Evolutionary conservation across 2,797 vertebrate species (phyloP), one percentile per base, ranked within the genome.

Genomic region (Dipus sagitta): DNA sequence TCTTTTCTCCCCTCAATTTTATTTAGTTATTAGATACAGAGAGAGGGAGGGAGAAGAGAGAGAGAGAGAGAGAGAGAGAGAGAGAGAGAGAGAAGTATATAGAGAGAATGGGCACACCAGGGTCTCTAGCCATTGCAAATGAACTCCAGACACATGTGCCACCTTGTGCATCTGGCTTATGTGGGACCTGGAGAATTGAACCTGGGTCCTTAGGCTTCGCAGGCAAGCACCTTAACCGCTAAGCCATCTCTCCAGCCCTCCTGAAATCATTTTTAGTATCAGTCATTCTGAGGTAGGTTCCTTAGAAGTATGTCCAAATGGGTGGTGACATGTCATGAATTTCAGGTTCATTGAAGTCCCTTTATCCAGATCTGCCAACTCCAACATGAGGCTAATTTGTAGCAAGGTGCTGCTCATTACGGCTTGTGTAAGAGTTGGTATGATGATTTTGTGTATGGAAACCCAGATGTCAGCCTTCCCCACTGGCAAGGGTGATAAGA

Each of bases 281-380:
- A 62, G 30, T 14, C 20, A 11, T 23, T 54, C 68, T 72, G 34
- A 82, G 21, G 1, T 71, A 74, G 34, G 34, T 81, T 95, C 42
- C 78, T 14, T 92, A 86, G 80, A 68, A 76, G n/a, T 90, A 20
- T 38, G 60, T 34, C 62, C 68, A 87, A 47, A 90, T 23, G 30
- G 54, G 32, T 82, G 6, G 3, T 79, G 82, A 90, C 74, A 79
- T 2, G 34, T n/a, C 65, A 85, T 62, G 13, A 17, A 84, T 81
- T 78, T 47, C 7, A 10, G 78, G 54, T 20, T 3, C 52, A 18
- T 6, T 2, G 23, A 81, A 90, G 58, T 26, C 38, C 18, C 23
- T 0, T 6, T 6, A 52, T 70, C 11, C 52, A n/a, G 23, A 58
- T 83, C 62, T 75, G 15, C 71, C 0, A 4, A 32, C 12, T 77